Evolutionary conservation across 2,113 vertebrate genomes (phyloP).

Genomic region (Gobio gobio): DNA sequence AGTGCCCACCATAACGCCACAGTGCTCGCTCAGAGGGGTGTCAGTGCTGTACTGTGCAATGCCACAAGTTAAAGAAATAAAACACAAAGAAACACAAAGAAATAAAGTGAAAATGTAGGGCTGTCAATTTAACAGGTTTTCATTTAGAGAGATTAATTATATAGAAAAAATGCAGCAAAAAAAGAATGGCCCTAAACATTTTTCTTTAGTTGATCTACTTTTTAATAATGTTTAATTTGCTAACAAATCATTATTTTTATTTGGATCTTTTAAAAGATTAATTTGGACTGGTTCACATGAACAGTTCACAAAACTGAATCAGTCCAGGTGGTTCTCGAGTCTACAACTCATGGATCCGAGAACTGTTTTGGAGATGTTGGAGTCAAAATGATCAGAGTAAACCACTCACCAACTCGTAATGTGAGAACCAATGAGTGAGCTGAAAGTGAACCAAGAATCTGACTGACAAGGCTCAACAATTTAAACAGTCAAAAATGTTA

Average conservation of each 20-base stretch:
- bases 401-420: background rate
- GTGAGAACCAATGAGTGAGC: background rate
- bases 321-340: background rate
- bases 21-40: slow-evolving; percentile 62
- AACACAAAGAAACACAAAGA: slow-evolving; percentile 42
- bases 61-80: slow-evolving; percentile 61
- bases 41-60: slow-evolving; percentile 47
- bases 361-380: background rate
- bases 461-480: background rate
- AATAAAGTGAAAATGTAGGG: slow-evolving; percentile 33
- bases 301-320: background rate
- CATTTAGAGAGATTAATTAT: slow-evolving; percentile 36
- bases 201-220: background rate
- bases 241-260: background rate
- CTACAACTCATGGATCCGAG: background rate
- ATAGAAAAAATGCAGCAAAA: background rate
- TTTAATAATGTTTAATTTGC: background rate
- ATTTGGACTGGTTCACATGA: background rate
- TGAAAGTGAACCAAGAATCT: background rate
- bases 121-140: slow-evolving; percentile 1
- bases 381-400: background rate
- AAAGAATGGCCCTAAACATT: background rate
- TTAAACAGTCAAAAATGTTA: no score
- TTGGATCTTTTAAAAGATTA: background rate
- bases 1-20: slow-evolving; percentile 72